Base-by-base conservation (phyloP, 2,888 invertebrate species). In the Frankliniella intonsa region DNA sequence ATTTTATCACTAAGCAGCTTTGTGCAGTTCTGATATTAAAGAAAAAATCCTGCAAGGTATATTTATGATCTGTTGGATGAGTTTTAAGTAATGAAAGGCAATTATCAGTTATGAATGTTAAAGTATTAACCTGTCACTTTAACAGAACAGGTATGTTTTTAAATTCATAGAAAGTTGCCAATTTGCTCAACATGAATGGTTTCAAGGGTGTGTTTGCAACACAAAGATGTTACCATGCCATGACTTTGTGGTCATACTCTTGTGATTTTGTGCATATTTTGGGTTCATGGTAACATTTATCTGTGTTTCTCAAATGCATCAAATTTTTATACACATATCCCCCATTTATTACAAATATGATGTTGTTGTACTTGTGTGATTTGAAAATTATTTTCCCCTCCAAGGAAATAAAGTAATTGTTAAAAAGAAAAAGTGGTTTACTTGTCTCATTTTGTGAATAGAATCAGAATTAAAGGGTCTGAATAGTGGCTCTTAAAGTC, bases 221-320 rank as follows among this genome's bases (percentile, higher is more conserved):
- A 76, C 69, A 22, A 22, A 76, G 69, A 76, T 11, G 69, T 76
- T 76, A 76, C 69, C 69, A 76, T 76, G 25, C 69, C 69, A 76
- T 76, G 69, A 76, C 69, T n/a, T 10, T 25, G 25, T 22, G 25
- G 69, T 76, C 69, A 76, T 76, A 76, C 25, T 76, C 25, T 76
- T 76, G 69, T 76, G 69, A 76, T 76, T 76, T 76, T 76, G 69
- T 76, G 69, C 69, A 76, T 76, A 76, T 22, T 76, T 76, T 76
- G 69, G 69, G 69, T 76, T 76, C 69, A 76, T 76, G 69, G 69
- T 76, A 76, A 76, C 25, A 12, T 76, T 76, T 76, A 76, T 76
- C 25, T 25, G 69, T 55, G 55, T 76, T 25, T 76, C 69, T 76
- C 25, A 25, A 76, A 76, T 22, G 69, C 69, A 76, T 76, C 69